Evolutionary conservation across 2,888 invertebrate species (phyloP).

Genomic region (Lomographa bimaculata): DNA sequence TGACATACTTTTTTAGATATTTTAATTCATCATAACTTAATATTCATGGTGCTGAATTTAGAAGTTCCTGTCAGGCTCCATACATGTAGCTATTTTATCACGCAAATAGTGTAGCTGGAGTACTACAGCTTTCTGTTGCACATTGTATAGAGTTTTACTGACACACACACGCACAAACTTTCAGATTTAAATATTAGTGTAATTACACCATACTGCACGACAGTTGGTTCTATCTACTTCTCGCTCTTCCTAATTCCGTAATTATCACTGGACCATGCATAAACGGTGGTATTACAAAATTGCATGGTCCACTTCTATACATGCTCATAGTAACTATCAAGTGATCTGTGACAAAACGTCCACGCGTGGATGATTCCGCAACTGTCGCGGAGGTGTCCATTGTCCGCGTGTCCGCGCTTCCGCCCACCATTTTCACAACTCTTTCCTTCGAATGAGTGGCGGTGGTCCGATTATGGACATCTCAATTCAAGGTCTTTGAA

Average conservation of each 20-base stretch:
- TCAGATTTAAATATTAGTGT: too few relatives aligned
- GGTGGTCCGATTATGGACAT: constrained; percentile 41
- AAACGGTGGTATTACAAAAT: constrained; percentile 28
- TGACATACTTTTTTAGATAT: too few relatives aligned
- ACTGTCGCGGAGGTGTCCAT: constrained; percentile 30
- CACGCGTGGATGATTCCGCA: constrained; percentile 40
- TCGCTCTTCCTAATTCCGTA: not conserved
- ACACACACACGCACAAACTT: too few relatives aligned
- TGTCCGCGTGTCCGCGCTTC: constrained; percentile 31
- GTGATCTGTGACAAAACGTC: too few relatives aligned
- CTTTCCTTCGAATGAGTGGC: constrained; percentile 36
- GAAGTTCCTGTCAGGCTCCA: too few relatives aligned
- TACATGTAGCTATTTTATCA: too few relatives aligned
- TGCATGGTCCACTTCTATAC: constrained; percentile 36
- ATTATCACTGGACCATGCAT: constrained; percentile 17
- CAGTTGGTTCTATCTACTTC: constrained; percentile 9
- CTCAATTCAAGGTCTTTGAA: constrained; percentile 3
- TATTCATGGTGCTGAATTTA: too few relatives aligned
- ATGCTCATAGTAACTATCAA: too few relatives aligned
- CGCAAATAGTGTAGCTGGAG: too few relatives aligned
- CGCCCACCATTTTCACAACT: constrained; percentile 38
- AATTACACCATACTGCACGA: constrained; percentile 7
- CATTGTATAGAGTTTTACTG: too few relatives aligned
- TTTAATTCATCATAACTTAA: too few relatives aligned
- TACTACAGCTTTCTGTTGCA: too few relatives aligned